These are phyloP conservation scores for Spilosoma lubricipeda DNA, from an alignment of 2,888 invertebrate species.

Conservation along the genomic window DNA sequence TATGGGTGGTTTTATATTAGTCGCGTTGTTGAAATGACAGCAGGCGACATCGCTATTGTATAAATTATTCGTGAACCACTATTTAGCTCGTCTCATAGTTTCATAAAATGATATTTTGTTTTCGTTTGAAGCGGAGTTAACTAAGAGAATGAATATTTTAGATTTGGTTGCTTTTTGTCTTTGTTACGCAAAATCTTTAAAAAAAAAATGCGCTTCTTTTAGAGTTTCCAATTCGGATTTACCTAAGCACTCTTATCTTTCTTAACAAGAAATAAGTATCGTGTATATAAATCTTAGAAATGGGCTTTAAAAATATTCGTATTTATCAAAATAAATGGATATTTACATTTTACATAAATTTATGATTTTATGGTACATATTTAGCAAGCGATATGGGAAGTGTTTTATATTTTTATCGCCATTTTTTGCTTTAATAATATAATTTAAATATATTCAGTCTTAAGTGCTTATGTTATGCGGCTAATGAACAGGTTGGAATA, in stretches of 20 bases:
- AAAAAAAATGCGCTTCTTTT: background rate
- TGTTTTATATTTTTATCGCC: background rate
- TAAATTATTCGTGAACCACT: background rate
- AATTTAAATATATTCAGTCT: background rate
- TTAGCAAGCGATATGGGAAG: background rate
- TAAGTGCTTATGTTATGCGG: background rate
- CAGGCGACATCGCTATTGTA: constrained; percentile 3
- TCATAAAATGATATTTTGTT: background rate
- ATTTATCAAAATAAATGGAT: background rate
- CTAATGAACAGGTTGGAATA: background rate
- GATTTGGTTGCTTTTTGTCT: too few species aligned
- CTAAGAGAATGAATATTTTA: too few species aligned
- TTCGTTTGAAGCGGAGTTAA: too few species aligned
- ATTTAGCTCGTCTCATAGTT: background rate
- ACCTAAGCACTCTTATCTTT: background rate
- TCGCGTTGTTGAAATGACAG: constrained; percentile 10
- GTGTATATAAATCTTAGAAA: background rate
- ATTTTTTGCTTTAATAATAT: background rate
- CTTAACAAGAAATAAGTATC: background rate
- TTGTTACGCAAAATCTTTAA: too few species aligned
- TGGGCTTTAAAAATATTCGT: background rate
- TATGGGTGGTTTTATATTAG: constrained; percentile 30
- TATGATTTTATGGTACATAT: background rate
- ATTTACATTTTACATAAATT: constrained; percentile 8
- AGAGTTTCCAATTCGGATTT: too few species aligned